Evolutionary conservation across 2,113 vertebrate species (phyloP).

Genomic region (Chinchilla lanigera): DNA sequence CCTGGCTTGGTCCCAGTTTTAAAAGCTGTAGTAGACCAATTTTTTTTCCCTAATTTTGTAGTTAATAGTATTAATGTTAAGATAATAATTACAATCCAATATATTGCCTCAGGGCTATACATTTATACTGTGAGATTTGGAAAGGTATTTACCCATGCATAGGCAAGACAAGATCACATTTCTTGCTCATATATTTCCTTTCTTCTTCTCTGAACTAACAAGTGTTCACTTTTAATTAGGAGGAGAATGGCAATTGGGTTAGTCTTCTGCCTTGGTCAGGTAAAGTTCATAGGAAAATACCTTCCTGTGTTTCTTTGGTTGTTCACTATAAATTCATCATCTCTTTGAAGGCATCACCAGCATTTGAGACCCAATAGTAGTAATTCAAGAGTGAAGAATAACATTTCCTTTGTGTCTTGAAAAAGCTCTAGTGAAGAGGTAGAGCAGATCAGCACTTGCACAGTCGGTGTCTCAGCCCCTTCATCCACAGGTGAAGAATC

Average conservation of each 20-base stretch:
- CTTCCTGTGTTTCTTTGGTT: conserved; percentile 41
- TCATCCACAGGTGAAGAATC: background rate
- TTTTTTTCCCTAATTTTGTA: background rate
- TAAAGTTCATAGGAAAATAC: conserved; percentile 39
- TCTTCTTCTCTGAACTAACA: background rate
- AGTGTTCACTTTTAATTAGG: background rate
- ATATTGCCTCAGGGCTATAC: background rate
- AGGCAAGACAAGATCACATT: background rate
- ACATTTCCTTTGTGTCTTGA: background rate
- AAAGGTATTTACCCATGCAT: conserved; percentile 32
- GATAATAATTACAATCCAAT: conserved; percentile 30
- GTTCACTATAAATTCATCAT: conserved; percentile 27
- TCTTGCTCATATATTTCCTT: conserved; percentile 20
- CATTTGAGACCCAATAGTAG: background rate
- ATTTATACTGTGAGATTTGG: background rate
- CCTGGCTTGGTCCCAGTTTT: background rate
- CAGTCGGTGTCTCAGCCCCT: background rate
- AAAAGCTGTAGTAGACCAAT: background rate
- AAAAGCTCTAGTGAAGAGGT: background rate
- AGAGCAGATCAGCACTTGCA: background rate
- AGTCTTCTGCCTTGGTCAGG: background rate
- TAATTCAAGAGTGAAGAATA: background rate
- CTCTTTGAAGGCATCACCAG: conserved; percentile 54
- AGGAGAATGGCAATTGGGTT: conserved; percentile 12
- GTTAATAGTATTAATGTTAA: conserved; percentile 5